Percentiles rank a stretch among this genome's conserved stretches.
Conservation (phyloP, 2,888 invertebrate genomes). For the Lithophane semibrunnea region DNA sequence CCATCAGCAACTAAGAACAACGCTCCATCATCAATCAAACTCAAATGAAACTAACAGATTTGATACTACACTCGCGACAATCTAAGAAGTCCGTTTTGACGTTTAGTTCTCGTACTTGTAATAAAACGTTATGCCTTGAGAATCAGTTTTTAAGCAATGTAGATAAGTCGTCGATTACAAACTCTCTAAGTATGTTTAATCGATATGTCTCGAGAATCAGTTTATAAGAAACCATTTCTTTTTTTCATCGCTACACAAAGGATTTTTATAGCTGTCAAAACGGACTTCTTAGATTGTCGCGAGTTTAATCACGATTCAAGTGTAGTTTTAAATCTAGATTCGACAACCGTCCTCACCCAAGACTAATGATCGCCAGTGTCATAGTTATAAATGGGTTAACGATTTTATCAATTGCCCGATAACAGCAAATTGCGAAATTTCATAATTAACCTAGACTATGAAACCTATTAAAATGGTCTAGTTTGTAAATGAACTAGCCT, state of each 20-base stretch:
- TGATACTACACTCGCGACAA: not conserved
- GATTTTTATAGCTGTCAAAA: too few relatives aligned
- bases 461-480: conserved; percentile 2
- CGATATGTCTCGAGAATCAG: too few relatives aligned
- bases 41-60: not conserved
- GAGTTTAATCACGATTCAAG: not conserved
- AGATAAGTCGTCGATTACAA: too few relatives aligned
- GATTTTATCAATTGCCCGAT: conserved; percentile 7
- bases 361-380: not conserved
- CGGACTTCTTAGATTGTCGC: too few relatives aligned
- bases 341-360: not conserved
- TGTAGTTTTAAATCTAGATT: not conserved
- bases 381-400: conserved; percentile 7
- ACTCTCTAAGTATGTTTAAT: too few relatives aligned
- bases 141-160: too few relatives aligned
- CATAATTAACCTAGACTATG: conserved; percentile 23
- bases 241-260: too few relatives aligned
- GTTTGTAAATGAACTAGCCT: conserved; percentile 6
- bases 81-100: too few relatives aligned
- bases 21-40: not conserved
- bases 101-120: too few relatives aligned
- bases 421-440: not conserved
- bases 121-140: too few relatives aligned
- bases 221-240: too few relatives aligned
- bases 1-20: not conserved